Percentiles rank a stretch among this genome's conserved stretches.
phyloP scores from a whole-genome alignment of 2,113 vertebrate species.

The Oophaga pumilio region DNA sequence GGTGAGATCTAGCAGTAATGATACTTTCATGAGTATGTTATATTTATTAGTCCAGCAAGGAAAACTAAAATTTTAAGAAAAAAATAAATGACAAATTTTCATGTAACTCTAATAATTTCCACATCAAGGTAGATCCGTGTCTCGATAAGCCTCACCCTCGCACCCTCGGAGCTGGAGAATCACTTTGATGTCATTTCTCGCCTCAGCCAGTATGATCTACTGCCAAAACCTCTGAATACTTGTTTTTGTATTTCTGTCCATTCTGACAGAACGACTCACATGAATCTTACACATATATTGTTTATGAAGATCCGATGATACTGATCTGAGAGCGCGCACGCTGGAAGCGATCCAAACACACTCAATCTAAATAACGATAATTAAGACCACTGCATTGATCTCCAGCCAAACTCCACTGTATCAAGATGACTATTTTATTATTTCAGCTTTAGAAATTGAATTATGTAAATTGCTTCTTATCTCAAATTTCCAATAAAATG shows the following conservation, averaged over 20 bases:
- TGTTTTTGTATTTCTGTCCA: background rate
- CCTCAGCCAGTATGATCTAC: conserved; percentile 16
- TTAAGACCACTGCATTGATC: conserved; percentile 64
- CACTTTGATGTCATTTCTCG: conserved; percentile 21
- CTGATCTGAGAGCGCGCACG: conserved; percentile 51
- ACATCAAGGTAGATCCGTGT: background rate
- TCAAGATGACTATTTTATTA: conserved; percentile 68
- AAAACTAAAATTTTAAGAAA: too few relatives aligned
- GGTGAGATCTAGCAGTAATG: too few relatives aligned
- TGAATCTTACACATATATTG: conserved; percentile 40
- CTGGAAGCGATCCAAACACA: conserved; percentile 60
- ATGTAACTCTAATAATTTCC: background rate
- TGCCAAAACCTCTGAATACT: conserved; percentile 3
- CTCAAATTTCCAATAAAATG: conserved; percentile 62
- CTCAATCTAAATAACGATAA: conserved; percentile 62
- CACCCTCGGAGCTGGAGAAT: background rate
- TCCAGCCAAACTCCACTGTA: conserved; percentile 64
- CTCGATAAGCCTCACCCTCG: background rate
- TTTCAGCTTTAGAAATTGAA: conserved; percentile 63
- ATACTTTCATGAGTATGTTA: too few relatives aligned
- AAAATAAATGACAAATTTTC: background rate
- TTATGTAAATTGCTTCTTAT: conserved; percentile 66
- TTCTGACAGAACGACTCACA: conserved; percentile 30
- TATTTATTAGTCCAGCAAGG: too few relatives aligned
- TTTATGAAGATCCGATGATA: conserved; percentile 49